Evolutionary conservation across 2,113 vertebrate genomes (phyloP).

Genomic region (Halcyon malimbica): DNA sequence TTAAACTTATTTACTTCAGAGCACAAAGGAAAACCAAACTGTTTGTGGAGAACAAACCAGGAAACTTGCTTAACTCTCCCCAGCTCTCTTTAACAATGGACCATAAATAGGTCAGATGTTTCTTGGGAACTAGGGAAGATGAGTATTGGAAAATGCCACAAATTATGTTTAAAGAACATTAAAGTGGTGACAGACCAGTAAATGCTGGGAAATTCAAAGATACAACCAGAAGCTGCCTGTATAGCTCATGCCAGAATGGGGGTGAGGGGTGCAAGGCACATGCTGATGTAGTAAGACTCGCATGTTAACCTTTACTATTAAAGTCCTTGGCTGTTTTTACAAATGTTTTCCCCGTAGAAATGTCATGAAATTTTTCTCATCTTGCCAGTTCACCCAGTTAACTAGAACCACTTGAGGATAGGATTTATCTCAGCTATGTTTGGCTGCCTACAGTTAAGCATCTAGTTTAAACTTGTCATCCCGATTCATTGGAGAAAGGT

Average conservation of each 20-base stretch:
- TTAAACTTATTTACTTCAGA: conserved; percentile 74
- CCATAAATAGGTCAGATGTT: conserved; percentile 69
- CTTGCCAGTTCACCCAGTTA: conserved; percentile 25
- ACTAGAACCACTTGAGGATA: background rate
- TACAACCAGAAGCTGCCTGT: conserved; percentile 27
- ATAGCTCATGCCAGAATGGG: background rate
- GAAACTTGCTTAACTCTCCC: conserved; percentile 67
- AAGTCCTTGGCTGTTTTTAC: conserved; percentile 19
- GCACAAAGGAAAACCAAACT: conserved; percentile 75
- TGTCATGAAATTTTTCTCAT: background rate
- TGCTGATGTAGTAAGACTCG: background rate
- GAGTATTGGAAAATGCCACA: conserved; percentile 71
- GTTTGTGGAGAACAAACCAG: conserved; percentile 72
- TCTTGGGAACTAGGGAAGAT: conserved; percentile 68
- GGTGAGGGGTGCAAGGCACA: background rate
- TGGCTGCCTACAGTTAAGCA: background rate
- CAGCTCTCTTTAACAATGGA: conserved; percentile 71
- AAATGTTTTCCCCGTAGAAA: conserved; percentile 10
- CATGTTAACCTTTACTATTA: conserved; percentile 15
- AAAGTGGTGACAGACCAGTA: conserved; percentile 70
- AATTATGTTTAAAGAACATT: conserved; percentile 67
- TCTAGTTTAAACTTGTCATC: background rate
- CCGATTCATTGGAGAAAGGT: background rate
- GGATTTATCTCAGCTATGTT: background rate
- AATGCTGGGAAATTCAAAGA: conserved; percentile 57